phyloP scores from a whole-genome alignment of 2,797 vertebrate genomes.

The Sarcophilus harrisii region DNA sequence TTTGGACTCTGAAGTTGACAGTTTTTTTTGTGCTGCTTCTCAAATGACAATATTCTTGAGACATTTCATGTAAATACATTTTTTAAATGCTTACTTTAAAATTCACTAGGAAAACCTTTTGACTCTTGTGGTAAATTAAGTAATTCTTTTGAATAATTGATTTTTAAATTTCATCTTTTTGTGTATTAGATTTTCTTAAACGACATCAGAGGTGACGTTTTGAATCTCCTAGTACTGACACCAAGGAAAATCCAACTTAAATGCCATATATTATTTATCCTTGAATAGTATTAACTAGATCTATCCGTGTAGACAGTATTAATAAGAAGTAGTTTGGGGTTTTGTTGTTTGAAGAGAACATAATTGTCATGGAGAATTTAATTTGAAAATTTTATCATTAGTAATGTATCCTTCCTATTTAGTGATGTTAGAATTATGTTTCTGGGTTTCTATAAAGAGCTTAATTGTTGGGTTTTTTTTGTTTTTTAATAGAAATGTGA shows the following conservation, averaged over 20 bases:
- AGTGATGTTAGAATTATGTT: background rate
- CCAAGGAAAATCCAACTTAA: background rate
- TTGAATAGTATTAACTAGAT: background rate
- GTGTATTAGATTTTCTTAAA: background rate
- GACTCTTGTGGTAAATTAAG: background rate
- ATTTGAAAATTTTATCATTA: background rate
- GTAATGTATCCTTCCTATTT: background rate
- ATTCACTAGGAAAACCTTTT: background rate
- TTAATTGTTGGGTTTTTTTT: conserved; percentile 50
- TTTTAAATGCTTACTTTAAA: background rate
- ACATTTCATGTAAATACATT: background rate
- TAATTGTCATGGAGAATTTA: background rate
- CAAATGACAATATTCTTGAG: background rate
- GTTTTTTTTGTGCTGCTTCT: background rate
- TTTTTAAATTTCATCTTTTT: background rate
- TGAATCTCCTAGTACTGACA: background rate
- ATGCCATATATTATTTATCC: background rate
- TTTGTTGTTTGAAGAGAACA: background rate
- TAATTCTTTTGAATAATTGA: background rate
- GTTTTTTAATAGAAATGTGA: conserved; percentile 91
- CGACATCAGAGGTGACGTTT: background rate
- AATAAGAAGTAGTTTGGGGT: background rate
- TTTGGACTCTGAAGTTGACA: background rate
- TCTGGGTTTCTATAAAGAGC: conserved; percentile 35
- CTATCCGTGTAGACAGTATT: background rate